These are phyloP conservation scores for Halictus quadricinctus DNA, from an alignment of 2,888 invertebrate species.

Conservation along the genomic window DNA sequence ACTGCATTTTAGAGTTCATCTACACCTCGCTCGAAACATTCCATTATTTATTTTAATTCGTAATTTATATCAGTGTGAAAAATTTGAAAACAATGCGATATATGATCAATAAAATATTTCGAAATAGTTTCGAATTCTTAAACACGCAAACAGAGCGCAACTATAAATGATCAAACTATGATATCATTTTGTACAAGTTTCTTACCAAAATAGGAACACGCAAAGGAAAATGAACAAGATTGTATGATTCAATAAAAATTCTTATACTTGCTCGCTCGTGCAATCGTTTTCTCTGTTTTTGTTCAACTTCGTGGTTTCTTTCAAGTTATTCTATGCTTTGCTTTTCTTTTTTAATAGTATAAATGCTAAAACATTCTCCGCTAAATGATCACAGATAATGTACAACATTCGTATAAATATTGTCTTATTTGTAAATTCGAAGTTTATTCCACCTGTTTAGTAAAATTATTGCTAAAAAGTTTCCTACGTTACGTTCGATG, in stretches of 20 bases:
- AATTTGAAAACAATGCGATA: neutral
- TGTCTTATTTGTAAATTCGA: conserved; percentile 66
- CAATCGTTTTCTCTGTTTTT: conserved; percentile 13
- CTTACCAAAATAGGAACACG: conserved; percentile 11
- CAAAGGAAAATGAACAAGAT: conserved; percentile 29
- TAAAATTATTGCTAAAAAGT: conserved; percentile 62
- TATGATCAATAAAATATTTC: conserved; percentile 17
- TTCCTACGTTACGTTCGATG: conserved; percentile 52
- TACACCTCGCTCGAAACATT: conserved; percentile 28
- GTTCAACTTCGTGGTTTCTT: conserved; percentile 18
- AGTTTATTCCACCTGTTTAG: conserved; percentile 61
- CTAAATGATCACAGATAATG: conserved; percentile 73
- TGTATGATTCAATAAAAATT: conserved; percentile 43
- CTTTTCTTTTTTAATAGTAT: conserved; percentile 28
- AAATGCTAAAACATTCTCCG: conserved; percentile 55
- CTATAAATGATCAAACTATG: conserved; percentile 10
- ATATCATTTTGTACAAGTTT: conserved; percentile 23
- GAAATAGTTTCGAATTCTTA: neutral
- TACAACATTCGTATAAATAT: conserved; percentile 73
- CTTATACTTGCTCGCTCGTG: conserved; percentile 27
- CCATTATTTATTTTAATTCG: conserved; percentile 15
- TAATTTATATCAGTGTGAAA: conserved; percentile 18
- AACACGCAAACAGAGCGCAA: neutral
- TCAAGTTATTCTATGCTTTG: conserved; percentile 18
- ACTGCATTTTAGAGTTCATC: conserved; percentile 12